These are phyloP conservation scores for Diacarnus erythraeanus DNA, from an alignment of 37 sponge, comb jelly and placozoan genomes.

Conservation along the genomic window DNA sequence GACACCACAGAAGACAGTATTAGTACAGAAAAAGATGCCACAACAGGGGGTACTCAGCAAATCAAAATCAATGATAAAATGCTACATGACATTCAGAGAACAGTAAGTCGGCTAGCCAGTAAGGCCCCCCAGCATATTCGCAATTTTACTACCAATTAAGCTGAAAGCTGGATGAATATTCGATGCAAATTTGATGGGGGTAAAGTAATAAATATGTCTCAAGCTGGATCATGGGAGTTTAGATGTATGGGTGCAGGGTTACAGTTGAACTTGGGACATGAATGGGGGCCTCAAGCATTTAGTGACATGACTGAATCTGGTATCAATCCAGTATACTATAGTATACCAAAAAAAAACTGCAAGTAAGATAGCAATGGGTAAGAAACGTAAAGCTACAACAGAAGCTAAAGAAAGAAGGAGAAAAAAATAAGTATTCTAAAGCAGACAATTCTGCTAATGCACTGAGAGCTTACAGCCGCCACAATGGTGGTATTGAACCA, in stretches of 20 bases:
- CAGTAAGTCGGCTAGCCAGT: not conserved
- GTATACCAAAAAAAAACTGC: not conserved
- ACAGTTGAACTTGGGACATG: constrained; percentile 13
- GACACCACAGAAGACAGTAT: not conserved
- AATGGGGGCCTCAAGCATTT: constrained; percentile 34
- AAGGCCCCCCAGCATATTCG: constrained; percentile 29
- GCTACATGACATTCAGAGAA: constrained; percentile 15
- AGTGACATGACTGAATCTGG: constrained; percentile 1
- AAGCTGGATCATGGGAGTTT: constrained; percentile 32
- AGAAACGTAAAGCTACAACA: constrained; percentile 28
- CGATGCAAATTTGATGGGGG: constrained; percentile 53
- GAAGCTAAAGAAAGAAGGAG: constrained; percentile 1
- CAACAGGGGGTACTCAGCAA: not conserved
- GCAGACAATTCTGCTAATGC: constrained; percentile 1
- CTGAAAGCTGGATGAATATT: constrained; percentile 53
- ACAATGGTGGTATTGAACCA: constrained; percentile 6
- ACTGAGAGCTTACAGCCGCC: constrained; percentile 18
- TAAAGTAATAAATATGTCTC: constrained; percentile 34
- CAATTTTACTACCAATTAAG: constrained; percentile 48
- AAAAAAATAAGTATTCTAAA: constrained; percentile 8
- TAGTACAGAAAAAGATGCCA: not conserved
- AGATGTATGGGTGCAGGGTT: constrained; percentile 36
- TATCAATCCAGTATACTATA: constrained; percentile 1
- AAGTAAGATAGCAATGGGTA: not conserved
- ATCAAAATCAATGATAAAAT: not conserved